A percentile compares a stretch with the other conserved stretches of the same genome.
These are phyloP conservation scores for Exaiptasia diaphana DNA, from an alignment of 64 coral and sea anemone genomes.

Conservation along the genomic window DNA sequence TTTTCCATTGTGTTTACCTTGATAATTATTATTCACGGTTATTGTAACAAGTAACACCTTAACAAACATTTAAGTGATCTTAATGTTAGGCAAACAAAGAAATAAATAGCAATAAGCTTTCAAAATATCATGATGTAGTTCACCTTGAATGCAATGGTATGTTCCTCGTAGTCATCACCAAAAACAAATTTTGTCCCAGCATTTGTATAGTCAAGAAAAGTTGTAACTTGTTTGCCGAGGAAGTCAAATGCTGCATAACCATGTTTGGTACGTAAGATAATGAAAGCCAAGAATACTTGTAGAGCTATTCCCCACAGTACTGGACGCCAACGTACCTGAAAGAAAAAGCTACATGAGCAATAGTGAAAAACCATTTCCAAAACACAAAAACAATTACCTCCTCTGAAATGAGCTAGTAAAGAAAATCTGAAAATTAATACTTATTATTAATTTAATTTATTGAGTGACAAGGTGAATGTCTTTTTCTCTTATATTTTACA, in stretches of 20 bases:
- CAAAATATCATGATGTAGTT: background rate
- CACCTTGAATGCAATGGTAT: conserved; percentile 97
- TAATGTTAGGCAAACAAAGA: background rate
- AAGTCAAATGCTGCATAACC: conserved; percentile 69
- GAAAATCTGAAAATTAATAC: background rate
- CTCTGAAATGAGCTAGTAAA: background rate
- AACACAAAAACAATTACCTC: background rate
- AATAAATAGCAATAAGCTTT: background rate
- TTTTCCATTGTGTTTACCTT: background rate
- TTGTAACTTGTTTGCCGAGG: conserved; percentile 48
- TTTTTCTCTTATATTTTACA: too few species aligned
- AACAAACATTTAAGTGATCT: background rate
- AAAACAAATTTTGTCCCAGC: conserved; percentile 83
- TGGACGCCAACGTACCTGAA: conserved; percentile 84
- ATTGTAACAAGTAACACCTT: background rate
- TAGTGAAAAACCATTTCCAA: background rate
- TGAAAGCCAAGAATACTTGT: conserved; percentile 78
- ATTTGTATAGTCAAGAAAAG: conserved; percentile 75
- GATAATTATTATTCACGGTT: background rate
- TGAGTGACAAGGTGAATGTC: too few species aligned
- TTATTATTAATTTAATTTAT: too few species aligned
- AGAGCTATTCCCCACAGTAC: conserved; percentile 81
- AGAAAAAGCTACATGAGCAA: background rate
- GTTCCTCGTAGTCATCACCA: conserved; percentile 38
- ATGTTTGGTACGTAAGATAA: conserved; percentile 72